These are phyloP conservation scores for Araneus ventricosus DNA, from an alignment of 1,140 invertebrate species.

Conservation along the genomic window DNA sequence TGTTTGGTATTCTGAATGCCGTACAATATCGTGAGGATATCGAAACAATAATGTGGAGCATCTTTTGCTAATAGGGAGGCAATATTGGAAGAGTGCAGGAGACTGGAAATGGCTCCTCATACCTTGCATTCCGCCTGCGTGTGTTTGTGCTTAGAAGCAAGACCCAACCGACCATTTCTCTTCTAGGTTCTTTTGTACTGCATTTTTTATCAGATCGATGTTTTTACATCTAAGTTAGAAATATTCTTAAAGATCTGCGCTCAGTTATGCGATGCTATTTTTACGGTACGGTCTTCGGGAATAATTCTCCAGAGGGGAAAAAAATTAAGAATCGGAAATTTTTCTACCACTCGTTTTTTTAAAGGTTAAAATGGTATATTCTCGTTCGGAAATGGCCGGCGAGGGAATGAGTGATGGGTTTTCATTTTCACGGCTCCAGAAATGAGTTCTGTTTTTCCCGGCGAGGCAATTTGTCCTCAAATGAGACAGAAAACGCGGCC, in stretches of 20 bases:
- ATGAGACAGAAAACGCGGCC: background rate
- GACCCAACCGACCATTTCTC: too few species aligned
- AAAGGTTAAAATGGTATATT: background rate
- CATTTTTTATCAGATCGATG: too few species aligned
- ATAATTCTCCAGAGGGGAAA: background rate
- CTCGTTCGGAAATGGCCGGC: background rate
- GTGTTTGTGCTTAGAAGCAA: background rate
- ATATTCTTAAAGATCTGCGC: too few species aligned
- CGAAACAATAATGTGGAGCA: too few species aligned
- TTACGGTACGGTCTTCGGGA: background rate
- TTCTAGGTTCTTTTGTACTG: too few species aligned
- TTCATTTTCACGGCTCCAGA: background rate
- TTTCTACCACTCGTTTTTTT: background rate
- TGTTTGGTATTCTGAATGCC: too few species aligned
- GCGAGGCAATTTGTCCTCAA: background rate
- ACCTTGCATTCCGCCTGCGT: background rate
- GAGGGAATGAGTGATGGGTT: background rate
- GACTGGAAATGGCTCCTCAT: background rate
- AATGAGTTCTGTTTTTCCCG: background rate
- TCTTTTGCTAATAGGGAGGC: too few species aligned
- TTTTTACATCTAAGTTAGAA: too few species aligned
- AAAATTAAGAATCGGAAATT: background rate
- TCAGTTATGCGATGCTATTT: background rate
- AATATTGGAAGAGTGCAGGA: background rate
- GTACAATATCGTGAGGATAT: too few species aligned